Evolutionary conservation across 2,888 invertebrate species (phyloP).

Genomic region (Lomographa bimaculata): DNA sequence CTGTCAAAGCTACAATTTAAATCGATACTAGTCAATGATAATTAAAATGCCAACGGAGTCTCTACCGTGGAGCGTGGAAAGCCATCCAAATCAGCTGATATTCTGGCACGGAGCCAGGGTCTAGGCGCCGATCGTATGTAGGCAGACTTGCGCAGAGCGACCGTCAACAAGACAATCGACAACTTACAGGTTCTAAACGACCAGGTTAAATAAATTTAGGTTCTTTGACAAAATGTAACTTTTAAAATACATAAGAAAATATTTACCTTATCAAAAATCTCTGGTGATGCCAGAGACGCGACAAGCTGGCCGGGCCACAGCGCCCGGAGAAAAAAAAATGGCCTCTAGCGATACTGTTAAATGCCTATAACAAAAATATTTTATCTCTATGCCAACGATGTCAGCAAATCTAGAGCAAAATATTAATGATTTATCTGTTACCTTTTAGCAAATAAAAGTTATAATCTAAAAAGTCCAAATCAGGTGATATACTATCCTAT

Average conservation of each 20-base stretch:
- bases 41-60: conserved; percentile 35
- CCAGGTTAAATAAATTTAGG: too few species aligned
- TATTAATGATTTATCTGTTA: too few species aligned
- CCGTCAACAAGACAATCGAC: conserved; percentile 51
- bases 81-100: conserved; percentile 52
- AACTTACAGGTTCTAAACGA: conserved; percentile 26
- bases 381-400: too few species aligned
- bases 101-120: conserved; percentile 53
- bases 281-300: too few species aligned
- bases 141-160: conserved; percentile 65
- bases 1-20: conserved; percentile 16
- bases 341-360: too few species aligned
- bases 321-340: too few species aligned
- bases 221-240: too few species aligned
- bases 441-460: not conserved
- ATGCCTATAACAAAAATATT: too few species aligned
- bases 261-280: too few species aligned
- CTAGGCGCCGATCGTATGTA: conserved; percentile 25
- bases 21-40: conserved; percentile 18
- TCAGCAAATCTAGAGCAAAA: conserved; percentile 34
- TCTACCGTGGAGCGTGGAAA: conserved; percentile 25
- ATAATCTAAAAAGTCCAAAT: not conserved
- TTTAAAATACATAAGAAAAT: too few species aligned
- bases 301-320: too few species aligned
- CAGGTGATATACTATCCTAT: conserved; percentile 3